Evolutionary conservation across 2,888 invertebrate genomes (phyloP), one percentile per base, ranked within the genome.

Genomic region (Steinernema scapterisci): DNA sequence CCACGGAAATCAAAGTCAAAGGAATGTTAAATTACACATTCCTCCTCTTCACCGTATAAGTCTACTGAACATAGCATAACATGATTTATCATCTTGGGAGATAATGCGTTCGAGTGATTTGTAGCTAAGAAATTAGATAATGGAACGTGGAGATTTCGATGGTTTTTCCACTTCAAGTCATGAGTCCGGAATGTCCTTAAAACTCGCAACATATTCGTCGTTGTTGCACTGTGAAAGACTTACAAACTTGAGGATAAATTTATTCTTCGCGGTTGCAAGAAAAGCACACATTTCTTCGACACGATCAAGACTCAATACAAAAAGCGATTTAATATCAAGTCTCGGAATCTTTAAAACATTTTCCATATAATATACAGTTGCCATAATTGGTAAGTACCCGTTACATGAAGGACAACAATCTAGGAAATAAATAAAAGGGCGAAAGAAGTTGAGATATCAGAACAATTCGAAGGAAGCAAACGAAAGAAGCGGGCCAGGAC

Each of bases 391-490:
- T 31, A 63, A 63, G 16, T 63, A 63, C 63, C 63, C 63, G 63
- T 63, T 63, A 63, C 63, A 63, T 5, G 38, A 63, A 31, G 38
- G 52, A 31, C 38, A 63, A 63, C 27, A 63, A 63, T 63, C 63
- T 31, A 31, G n/a, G 63, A 63, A 44, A 63, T 63, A 63, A 63
- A 63, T 63, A 31, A 63, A n/a, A n/a, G n/a, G 63, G 38, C 7
- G 19, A 19, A 2, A 54, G 31, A 63, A n/a, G 27, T 63, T 31
- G 19, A 63, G 38, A 38, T 38, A 38, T 38, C 63, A 38, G 54
- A 63, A 63, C 11, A 19, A 48, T 48, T n/a, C 19, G 19, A 16
- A 13, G n/a, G 48, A 48, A 48, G 48, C 48, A n/a, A 13, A 7
- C 13, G 63, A 63, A 63, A 31, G 63, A 63, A 63, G 63, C 63